These are phyloP conservation scores for Salticus scenicus DNA, from an alignment of 2,888 invertebrate genomes.

Conservation along the genomic window DNA sequence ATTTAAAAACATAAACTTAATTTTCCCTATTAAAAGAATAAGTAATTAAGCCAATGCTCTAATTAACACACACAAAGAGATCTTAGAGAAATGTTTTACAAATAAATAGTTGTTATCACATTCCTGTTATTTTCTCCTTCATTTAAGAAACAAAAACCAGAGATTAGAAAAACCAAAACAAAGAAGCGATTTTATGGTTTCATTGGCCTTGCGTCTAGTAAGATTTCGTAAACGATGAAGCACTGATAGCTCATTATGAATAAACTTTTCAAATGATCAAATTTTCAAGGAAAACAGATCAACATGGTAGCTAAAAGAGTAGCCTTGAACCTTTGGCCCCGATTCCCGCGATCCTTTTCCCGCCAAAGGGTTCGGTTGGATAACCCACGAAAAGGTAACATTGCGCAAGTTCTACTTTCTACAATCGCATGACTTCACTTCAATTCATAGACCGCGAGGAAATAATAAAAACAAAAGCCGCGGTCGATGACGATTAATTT, in stretches of 20 bases:
- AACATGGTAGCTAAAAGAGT: not conserved
- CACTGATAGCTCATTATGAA: not conserved
- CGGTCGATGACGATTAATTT: no score
- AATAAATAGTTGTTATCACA: no score
- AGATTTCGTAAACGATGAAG: not conserved
- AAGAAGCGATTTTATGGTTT: not conserved
- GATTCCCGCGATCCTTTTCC: not conserved
- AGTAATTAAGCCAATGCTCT: no score
- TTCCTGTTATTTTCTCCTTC: no score
- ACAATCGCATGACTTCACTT: not conserved
- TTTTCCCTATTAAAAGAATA: no score
- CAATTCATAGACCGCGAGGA: no score
- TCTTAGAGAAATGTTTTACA: no score
- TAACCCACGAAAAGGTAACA: not conserved
- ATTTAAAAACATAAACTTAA: no score
- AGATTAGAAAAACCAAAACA: no score
- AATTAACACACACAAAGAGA: no score
- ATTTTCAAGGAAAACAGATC: constrained; percentile 4
- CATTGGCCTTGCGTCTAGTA: not conserved
- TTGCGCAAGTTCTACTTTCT: constrained; percentile 1
- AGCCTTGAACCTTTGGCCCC: constrained; percentile 8
- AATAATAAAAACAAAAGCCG: no score
- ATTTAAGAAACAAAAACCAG: no score
- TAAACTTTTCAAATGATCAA: not conserved
- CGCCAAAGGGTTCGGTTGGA: constrained; percentile 8